Percentiles rank a stretch among this genome's conserved stretches.
Conservation (phyloP, 2,113 vertebrate genomes). For the Cephalopholis sonnerati region DNA sequence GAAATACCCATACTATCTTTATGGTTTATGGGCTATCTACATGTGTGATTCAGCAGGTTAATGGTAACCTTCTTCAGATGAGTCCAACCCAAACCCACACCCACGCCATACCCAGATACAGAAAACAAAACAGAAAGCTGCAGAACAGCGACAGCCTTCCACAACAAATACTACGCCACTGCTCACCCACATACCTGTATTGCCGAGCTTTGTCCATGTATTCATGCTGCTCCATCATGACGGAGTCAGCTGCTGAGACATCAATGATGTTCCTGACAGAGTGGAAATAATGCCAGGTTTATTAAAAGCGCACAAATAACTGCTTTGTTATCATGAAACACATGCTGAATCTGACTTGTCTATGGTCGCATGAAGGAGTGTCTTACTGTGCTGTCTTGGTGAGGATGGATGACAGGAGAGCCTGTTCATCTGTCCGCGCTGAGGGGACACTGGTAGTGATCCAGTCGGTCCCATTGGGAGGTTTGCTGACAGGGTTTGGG, state of each 20-base stretch:
- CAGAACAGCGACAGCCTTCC: background rate
- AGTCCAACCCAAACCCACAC: background rate
- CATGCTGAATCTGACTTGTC: background rate
- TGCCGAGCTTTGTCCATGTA: conserved; percentile 98
- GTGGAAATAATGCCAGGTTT: background rate
- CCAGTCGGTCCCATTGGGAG: conserved; percentile 89
- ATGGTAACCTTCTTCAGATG: background rate
- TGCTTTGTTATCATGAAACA: background rate
- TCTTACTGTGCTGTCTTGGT: conserved; percentile 94
- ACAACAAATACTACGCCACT: background rate
- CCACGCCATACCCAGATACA: background rate
- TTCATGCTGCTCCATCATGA: conserved; percentile 97
- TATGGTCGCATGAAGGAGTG: background rate
- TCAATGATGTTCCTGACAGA: conserved; percentile 94
- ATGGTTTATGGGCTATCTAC: background rate
- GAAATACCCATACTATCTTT: background rate
- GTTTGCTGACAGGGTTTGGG: conserved; percentile 90
- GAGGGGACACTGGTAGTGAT: conserved; percentile 88
- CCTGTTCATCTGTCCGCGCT: conserved; percentile 93
- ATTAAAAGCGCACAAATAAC: background rate
- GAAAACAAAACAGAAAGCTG: background rate
- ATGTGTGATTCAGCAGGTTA: background rate
- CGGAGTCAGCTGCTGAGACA: conserved; percentile 95
- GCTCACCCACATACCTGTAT: conserved; percentile 88
- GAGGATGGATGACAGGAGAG: conserved; percentile 93